Conservation (phyloP, 2,113 vertebrate species). For the Erpornis zantholeuca region DNA sequence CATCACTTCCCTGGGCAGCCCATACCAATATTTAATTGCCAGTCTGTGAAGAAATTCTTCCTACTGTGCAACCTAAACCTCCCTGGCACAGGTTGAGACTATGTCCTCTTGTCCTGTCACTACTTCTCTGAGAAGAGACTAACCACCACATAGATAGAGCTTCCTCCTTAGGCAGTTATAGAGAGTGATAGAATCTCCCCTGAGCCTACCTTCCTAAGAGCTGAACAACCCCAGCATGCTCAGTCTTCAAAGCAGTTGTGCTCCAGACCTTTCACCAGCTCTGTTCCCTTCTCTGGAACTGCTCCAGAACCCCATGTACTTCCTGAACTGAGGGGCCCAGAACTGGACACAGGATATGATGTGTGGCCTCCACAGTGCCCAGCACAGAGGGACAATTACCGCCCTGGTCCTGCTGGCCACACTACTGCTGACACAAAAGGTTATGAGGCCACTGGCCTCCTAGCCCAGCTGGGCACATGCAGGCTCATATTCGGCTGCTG, state of each 20-base stretch:
- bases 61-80: not conserved
- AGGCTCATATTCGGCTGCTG: accelerated
- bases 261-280: not conserved
- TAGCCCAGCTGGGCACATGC: too few species aligned
- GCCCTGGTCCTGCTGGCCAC: too few species aligned
- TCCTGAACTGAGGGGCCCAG: not conserved
- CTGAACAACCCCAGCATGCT: not conserved
- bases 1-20: not conserved
- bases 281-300: not conserved
- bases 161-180: not conserved
- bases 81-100: not conserved
- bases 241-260: not conserved
- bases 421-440: too few species aligned
- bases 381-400: too few species aligned
- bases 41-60: not conserved
- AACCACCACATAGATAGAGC: not conserved
- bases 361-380: too few species aligned
- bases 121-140: not conserved
- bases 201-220: not conserved
- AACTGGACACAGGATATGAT: accelerated
- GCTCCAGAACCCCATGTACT: not conserved
- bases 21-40: not conserved
- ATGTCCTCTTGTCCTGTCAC: not conserved
- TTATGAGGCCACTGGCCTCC: too few species aligned
- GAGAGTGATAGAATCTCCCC: not conserved